Base-by-base conservation (phyloP, 2,797 vertebrate genomes). In the Phoeniculus purpureus region DNA sequence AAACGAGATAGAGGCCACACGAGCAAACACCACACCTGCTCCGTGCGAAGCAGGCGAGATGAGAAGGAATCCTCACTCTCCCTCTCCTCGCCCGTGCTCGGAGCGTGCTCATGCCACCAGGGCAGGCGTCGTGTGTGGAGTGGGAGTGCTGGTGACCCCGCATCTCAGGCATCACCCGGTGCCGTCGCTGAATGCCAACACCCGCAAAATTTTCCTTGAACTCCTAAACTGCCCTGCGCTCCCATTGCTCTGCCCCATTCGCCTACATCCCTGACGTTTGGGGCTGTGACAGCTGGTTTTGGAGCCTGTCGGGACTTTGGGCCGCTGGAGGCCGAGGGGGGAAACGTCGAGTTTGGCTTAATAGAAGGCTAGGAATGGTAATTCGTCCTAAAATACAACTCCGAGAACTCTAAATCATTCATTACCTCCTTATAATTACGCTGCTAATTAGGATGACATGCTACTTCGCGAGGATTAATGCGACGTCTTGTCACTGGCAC, bases 381-480 rank as follows among this genome's bases (percentile, higher is more conserved):
- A 97, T 97, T 96, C 92, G 94, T 92, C 96, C 96, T 98, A 97
- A 97, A 98, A 97, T 96, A 96, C 95, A 97, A 97, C 97, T 97
- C 93, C 85, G 81, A 97, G 97, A 97, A 97, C 97, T 98, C 97
- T 97, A 97, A 98, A 97, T 97, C 97, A 96, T 98, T 98, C 98
- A 98, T 98, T 98, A 98, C 97, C 98, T 97, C 98, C 98, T 98
- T 98, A 98, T 98, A 99, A 99, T 99, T 97, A 98, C 98, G 98
- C 96, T 96, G 98, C 98, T 99, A 98, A 99, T 99, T 98, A 99
- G 97, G 97, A 95, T 98, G 98, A 98, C 98, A 97, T 95, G 96
- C 96, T 97, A 97, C 97, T 98, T 98, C 98, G 97, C 98, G 97
- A 94, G 97, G 96, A 97, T 97, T 97, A 97, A 97, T 97, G 97